Evolutionary conservation across 2,797 vertebrate genomes (phyloP).

Genomic region (Pseudochirops corinnae): DNA sequence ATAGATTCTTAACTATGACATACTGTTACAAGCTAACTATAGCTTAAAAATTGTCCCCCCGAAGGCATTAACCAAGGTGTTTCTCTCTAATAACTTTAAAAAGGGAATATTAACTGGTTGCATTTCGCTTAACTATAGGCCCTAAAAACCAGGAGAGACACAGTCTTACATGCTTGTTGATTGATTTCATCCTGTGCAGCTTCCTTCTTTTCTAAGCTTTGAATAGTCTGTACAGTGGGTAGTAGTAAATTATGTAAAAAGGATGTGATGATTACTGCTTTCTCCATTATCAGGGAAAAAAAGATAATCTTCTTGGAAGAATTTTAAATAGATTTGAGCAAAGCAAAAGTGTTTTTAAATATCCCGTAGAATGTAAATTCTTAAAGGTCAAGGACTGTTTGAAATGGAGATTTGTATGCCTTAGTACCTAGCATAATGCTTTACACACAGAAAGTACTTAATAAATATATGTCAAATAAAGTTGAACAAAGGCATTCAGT

Average conservation of each 20-base stretch:
- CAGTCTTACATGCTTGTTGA: background rate
- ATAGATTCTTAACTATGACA: background rate
- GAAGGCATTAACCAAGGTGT: background rate
- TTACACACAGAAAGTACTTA: background rate
- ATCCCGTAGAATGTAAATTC: background rate
- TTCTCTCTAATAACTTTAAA: background rate
- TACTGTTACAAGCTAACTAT: background rate
- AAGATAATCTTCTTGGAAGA: background rate
- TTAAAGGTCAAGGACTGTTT: background rate
- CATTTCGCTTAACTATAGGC: background rate
- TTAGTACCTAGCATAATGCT: background rate
- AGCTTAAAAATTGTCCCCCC: background rate
- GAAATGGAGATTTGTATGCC: background rate
- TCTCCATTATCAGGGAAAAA: background rate
- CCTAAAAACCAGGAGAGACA: background rate
- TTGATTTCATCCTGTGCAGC: background rate
- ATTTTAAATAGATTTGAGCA: background rate
- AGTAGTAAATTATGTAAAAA: background rate
- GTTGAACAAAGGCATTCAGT: background rate
- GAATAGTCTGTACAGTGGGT: background rate
- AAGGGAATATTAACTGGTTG: background rate
- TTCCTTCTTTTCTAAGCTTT: background rate
- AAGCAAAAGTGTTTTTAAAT: background rate
- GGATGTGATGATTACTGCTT: background rate
- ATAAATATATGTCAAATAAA: background rate